A percentile compares a stretch with the other conserved stretches of the same genome.
These are phyloP conservation scores for Pluvianellus socialis DNA, from an alignment of 2,113 vertebrate genomes.

Conservation along the genomic window DNA sequence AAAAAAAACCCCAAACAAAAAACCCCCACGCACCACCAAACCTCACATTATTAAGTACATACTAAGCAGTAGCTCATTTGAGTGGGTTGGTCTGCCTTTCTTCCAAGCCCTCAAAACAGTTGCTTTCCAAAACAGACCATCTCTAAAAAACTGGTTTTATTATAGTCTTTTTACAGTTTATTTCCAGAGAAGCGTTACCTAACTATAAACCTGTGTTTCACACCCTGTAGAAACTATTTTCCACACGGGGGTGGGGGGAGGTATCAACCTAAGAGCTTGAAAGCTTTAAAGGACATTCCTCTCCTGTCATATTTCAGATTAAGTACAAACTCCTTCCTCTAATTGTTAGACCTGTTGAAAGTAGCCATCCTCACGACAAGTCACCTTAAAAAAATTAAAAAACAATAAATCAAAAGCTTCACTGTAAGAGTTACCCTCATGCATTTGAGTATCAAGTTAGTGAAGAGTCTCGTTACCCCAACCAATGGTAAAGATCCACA, in stretches of 20 bases:
- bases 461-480: not conserved
- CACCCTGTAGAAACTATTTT: not conserved
- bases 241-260: not conserved
- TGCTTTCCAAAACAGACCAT: not conserved
- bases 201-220: not conserved
- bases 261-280: not conserved
- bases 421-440: not conserved
- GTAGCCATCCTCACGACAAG: not conserved
- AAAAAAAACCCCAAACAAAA: not conserved
- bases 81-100: not conserved
- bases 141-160: not conserved
- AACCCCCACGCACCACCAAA: not conserved
- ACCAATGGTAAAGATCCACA: not conserved
- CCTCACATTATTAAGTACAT: not conserved
- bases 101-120: not conserved
- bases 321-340: not conserved
- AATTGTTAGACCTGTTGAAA: not conserved
- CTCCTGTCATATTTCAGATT: not conserved
- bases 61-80: not conserved
- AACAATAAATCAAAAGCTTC: not conserved
- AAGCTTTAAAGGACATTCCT: not conserved
- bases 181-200: not conserved
- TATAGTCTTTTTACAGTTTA: not conserved
- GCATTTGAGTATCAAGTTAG: not conserved
- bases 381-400: not conserved